Evolutionary conservation across 2,113 vertebrate species (phyloP), one percentile per base, ranked within the genome.

Genomic region (Tyrannus savana): DNA sequence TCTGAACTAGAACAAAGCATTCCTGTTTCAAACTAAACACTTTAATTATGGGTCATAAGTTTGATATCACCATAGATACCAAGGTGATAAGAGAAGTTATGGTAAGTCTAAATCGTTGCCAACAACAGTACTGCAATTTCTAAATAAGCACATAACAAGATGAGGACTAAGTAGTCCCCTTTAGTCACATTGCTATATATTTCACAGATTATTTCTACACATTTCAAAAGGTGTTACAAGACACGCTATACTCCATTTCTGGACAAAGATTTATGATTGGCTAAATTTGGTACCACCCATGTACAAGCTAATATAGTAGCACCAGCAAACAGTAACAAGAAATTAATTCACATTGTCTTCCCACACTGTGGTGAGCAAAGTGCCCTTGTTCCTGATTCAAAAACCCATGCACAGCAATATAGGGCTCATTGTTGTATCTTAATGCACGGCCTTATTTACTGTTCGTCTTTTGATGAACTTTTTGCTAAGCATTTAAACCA

Each of bases 1-100:
- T 35, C 2, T 74, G 72, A 88, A 71, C 50, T 21, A 85, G 59
- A 89, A 95, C 68, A 93, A 90, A 84, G 76, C 82, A 94, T 46
- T 85, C 71, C 85, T 81, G 72, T 83, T 90, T 88, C 78, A 91
- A 93, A 87, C 66, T 7, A 41, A 92, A 80, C 63, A 91, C 56
- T 92, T 94, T 44, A 63, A 95, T 68, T 52, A 81, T 7, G 27
- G 91, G 86, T 84, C 91, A 89, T 64, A 87, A 93, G 93, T 84
- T 84, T 84, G 91, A 3, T 81, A 91, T 78, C 68, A 75, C 83
- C 76, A 46, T 52, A 92, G 89, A 93, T 52, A 95, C 83, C 59
- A 67, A 90, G 68, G 86, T 68, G 93, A 55, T 75, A 95, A 79
- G 39, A 87, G 35, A 81, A 90, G 47, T 44, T 90, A 80, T 5